A percentile compares a stretch with the other conserved stretches of the same genome.
Evolutionary conservation across 2,113 vertebrate genomes (phyloP).

Genomic region (Eleginops maclovinus): DNA sequence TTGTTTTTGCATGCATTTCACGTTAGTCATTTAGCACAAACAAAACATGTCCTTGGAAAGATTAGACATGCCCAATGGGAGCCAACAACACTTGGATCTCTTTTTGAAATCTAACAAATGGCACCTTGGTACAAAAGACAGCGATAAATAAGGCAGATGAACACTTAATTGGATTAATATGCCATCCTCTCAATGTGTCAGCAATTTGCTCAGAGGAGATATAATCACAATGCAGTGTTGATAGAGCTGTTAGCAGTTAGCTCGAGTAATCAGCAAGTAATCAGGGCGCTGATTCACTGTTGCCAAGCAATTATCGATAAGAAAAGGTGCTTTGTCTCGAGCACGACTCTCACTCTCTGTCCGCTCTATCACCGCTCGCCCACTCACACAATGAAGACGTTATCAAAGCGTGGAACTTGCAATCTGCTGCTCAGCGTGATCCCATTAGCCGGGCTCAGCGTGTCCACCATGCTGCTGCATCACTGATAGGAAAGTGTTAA

Average conservation of each 20-base stretch:
- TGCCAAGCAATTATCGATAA: slow-evolving; percentile 80
- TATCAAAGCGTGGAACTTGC: slow-evolving; percentile 64
- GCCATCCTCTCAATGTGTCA: slow-evolving; percentile 52
- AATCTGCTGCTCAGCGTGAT: slow-evolving; percentile 61
- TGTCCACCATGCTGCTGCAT: slow-evolving; percentile 24
- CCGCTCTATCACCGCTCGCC: slow-evolving; percentile 47
- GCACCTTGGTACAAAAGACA: slow-evolving; percentile 22
- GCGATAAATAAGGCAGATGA: slow-evolving; percentile 48
- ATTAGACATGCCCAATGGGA: slow-evolving; percentile 20
- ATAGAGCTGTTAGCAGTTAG: slow-evolving; percentile 75
- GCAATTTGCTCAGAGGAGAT: slow-evolving; percentile 76
- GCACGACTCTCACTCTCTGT: slow-evolving; percentile 50
- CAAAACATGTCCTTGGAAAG: slow-evolving; percentile 1
- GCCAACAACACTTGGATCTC: slow-evolving; percentile 41
- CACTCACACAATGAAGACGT: slow-evolving; percentile 58
- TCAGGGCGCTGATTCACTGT: slow-evolving; percentile 78
- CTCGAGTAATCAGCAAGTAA: slow-evolving; percentile 74
- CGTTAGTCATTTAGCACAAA: no score
- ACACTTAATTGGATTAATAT: slow-evolving; percentile 82
- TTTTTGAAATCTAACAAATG: slow-evolving; percentile 42
- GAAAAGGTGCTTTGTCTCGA: slow-evolving; percentile 80
- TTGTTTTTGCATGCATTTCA: no score
- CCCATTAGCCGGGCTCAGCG: slow-evolving; percentile 55
- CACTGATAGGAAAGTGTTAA: slow-evolving; percentile 53
- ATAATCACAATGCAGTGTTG: slow-evolving; percentile 70